phyloP scores from a whole-genome alignment of 1,140 invertebrate species.

The Eumaeus atala region DNA sequence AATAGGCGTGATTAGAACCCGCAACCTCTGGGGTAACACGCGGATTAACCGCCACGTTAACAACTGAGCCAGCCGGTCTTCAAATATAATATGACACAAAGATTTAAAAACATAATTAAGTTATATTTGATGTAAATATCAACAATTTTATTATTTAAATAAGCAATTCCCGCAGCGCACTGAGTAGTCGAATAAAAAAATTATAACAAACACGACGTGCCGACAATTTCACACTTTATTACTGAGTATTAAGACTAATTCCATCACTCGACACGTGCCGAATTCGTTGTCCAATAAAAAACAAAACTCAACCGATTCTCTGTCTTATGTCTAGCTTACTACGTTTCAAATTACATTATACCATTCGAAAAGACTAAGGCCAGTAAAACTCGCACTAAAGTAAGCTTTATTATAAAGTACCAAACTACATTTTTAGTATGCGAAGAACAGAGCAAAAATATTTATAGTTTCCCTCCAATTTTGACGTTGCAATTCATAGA shows the following conservation, averaged over 20 bases:
- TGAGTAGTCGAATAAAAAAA: conserved; percentile 34
- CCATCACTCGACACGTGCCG: conserved; percentile 66
- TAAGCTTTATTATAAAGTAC: conserved; percentile 3
- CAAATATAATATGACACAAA: too few relatives aligned
- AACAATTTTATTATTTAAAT: too few relatives aligned
- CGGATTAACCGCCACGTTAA: too few relatives aligned
- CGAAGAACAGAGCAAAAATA: conserved; percentile 3
- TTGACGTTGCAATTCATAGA: conserved; percentile 60
- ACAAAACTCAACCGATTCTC: conserved; percentile 30
- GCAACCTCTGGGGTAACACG: too few relatives aligned
- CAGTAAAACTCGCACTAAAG: conserved; percentile 7
- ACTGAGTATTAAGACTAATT: conserved; percentile 72
- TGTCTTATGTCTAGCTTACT: conserved; percentile 22
- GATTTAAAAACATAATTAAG: too few relatives aligned
- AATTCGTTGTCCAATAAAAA: conserved; percentile 67
- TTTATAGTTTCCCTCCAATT: conserved; percentile 43
- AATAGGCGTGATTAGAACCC: too few relatives aligned
- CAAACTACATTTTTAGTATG: background rate
- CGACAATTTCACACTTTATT: conserved; percentile 74
- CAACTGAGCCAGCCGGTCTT: too few relatives aligned
- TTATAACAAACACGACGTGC: conserved; percentile 63
- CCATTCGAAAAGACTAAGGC: conserved; percentile 2
- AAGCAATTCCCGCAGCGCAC: too few relatives aligned
- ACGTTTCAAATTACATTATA: conserved; percentile 2
- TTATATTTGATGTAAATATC: too few relatives aligned